phyloP scores from a whole-genome alignment of 2,113 vertebrate genomes.

The Jaculus jaculus region DNA sequence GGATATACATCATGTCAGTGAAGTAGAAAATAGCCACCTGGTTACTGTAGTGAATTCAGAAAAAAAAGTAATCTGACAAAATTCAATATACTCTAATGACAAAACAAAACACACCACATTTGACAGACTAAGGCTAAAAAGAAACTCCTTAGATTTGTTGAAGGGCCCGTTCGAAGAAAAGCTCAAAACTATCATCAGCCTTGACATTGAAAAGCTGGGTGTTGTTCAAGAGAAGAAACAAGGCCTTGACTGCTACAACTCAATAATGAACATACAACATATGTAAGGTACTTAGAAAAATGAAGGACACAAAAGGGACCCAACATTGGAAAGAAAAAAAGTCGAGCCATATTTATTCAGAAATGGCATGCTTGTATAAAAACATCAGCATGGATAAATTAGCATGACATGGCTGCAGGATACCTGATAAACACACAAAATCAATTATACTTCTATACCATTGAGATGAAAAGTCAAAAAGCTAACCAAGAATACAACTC shows the following conservation, averaged over 20 bases:
- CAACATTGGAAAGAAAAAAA: not conserved
- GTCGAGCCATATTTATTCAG: not conserved
- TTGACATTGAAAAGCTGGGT: not conserved
- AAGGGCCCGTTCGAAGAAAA: not conserved
- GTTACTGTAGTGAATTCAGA: not conserved
- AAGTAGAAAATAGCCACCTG: not conserved
- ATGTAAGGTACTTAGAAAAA: not conserved
- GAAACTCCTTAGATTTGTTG: not conserved
- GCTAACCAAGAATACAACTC: not conserved
- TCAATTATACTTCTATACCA: not conserved
- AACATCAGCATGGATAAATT: not conserved
- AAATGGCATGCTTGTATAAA: not conserved
- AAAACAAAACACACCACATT: not conserved
- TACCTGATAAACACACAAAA: not conserved
- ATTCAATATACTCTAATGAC: not conserved
- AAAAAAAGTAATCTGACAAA: not conserved
- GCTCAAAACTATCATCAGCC: not conserved
- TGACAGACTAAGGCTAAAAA: not conserved
- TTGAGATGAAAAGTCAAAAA: not conserved
- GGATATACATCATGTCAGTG: not conserved
- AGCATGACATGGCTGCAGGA: not conserved
- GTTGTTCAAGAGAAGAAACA: not conserved
- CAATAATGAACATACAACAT: not conserved
- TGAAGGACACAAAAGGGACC: not conserved
- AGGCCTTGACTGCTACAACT: not conserved